Conservation (phyloP, 2,888 invertebrate genomes). For the Drosophila pegasa region DNA sequence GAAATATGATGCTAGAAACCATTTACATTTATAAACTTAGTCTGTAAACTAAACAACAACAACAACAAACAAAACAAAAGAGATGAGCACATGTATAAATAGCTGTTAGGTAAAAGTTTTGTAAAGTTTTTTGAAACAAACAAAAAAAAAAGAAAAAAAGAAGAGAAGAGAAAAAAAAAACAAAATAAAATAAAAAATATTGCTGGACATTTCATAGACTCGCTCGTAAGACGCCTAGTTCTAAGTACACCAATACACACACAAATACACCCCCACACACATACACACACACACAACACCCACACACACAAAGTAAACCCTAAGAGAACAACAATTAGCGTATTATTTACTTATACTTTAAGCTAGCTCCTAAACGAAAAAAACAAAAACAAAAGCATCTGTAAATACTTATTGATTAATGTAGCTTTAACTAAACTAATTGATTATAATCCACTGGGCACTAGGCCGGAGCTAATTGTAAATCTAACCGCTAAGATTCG, state of each 20-base stretch:
- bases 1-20: slow-evolving; percentile 58
- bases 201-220: slow-evolving; percentile 72
- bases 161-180: slow-evolving; percentile 2
- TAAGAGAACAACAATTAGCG: slow-evolving; percentile 34
- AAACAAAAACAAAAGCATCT: no score
- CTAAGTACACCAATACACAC: slow-evolving; percentile 30
- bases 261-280: slow-evolving; percentile 25
- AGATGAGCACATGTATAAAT: slow-evolving; percentile 65
- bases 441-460: slow-evolving; percentile 48
- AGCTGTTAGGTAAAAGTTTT: slow-evolving; percentile 49
- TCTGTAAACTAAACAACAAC: slow-evolving; percentile 46
- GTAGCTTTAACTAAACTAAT: slow-evolving; percentile 51
- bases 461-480: slow-evolving; percentile 51
- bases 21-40: slow-evolving; percentile 57
- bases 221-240: slow-evolving; percentile 55
- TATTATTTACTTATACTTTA: slow-evolving; percentile 51
- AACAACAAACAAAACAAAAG: slow-evolving; percentile 1
- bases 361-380: slow-evolving; percentile 46
- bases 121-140: slow-evolving; percentile 60
- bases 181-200: slow-evolving; percentile 29
- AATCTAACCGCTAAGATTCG: slow-evolving; percentile 28
- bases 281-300: slow-evolving; percentile 28
- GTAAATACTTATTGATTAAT: slow-evolving; percentile 61
- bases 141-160: slow-evolving; percentile 11
- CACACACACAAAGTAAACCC: slow-evolving; percentile 29